Evolutionary conservation across 1,140 invertebrate genomes (phyloP).

Genomic region (Lasioglossum albipes): DNA sequence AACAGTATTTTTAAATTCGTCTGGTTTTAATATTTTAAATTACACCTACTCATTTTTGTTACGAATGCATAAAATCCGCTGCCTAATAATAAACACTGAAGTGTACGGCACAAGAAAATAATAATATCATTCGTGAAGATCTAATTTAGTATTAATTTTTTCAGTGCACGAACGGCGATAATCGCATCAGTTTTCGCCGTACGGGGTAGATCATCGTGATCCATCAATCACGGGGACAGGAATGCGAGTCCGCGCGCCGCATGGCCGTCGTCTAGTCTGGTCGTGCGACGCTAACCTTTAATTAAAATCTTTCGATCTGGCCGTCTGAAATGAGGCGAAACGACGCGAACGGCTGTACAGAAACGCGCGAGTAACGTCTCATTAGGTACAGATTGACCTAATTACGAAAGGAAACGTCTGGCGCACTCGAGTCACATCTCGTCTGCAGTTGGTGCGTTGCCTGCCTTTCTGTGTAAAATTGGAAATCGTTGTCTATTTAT

Average conservation of each 20-base stretch:
- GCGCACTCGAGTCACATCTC: constrained; percentile 45
- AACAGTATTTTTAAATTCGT: too few species aligned
- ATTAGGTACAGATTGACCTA: constrained; percentile 64
- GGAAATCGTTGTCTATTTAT: constrained; percentile 56
- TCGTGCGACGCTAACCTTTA: constrained; percentile 44
- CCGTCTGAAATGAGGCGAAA: constrained; percentile 57
- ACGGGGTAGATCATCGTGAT: not conserved
- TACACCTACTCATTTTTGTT: too few species aligned
- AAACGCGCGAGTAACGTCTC: constrained; percentile 57
- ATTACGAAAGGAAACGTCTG: constrained; percentile 65
- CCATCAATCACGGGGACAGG: not conserved
- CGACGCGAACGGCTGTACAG: constrained; percentile 45
- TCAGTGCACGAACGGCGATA: too few species aligned
- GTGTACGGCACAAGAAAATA: too few species aligned
- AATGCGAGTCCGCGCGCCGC: not conserved
- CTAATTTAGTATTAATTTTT: too few species aligned
- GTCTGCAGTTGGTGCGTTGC: constrained; percentile 51
- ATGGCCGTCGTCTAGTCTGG: not conserved
- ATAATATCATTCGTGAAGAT: too few species aligned
- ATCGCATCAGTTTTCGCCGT: too few species aligned
- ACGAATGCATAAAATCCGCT: too few species aligned
- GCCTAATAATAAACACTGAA: too few species aligned
- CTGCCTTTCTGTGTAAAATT: constrained; percentile 57
- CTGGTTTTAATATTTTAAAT: too few species aligned
- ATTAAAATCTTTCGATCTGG: constrained; percentile 57